phyloP scores from a whole-genome alignment of 2,113 vertebrate species.

The Oplegnathus fasciatus region DNA sequence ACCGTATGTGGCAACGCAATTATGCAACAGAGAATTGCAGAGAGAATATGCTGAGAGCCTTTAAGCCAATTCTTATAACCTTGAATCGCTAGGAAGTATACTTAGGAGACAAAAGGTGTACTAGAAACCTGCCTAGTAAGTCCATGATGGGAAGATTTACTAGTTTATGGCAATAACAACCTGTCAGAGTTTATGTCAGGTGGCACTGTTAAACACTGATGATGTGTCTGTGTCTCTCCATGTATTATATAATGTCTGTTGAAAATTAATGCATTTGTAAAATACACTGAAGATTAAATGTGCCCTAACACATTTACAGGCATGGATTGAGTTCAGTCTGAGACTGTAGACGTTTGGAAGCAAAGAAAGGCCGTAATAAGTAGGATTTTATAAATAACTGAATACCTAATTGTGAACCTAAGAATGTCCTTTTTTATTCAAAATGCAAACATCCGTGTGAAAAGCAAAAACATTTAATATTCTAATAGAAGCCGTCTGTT shows the following conservation, averaged over 20 bases:
- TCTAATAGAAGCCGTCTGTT: too few species aligned
- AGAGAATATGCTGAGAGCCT: slow-evolving; percentile 6
- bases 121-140: background rate
- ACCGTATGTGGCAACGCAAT: background rate
- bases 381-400: background rate
- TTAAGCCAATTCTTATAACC: slow-evolving; percentile 17
- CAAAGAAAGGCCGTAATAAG: background rate
- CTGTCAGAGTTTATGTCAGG: background rate
- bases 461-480: too few species aligned
- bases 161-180: background rate
- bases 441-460: background rate
- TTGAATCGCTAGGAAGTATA: background rate
- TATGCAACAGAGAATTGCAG: background rate
- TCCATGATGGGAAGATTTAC: background rate
- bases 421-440: background rate
- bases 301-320: background rate
- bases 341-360: background rate
- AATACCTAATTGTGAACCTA: background rate
- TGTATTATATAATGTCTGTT: too few species aligned
- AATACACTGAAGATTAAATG: background rate
- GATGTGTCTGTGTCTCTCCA: background rate
- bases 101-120: background rate
- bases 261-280: background rate
- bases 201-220: background rate
- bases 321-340: background rate